phyloP scores from a whole-genome alignment of 2,888 invertebrate genomes.

The Notocelia uddmanniana region DNA sequence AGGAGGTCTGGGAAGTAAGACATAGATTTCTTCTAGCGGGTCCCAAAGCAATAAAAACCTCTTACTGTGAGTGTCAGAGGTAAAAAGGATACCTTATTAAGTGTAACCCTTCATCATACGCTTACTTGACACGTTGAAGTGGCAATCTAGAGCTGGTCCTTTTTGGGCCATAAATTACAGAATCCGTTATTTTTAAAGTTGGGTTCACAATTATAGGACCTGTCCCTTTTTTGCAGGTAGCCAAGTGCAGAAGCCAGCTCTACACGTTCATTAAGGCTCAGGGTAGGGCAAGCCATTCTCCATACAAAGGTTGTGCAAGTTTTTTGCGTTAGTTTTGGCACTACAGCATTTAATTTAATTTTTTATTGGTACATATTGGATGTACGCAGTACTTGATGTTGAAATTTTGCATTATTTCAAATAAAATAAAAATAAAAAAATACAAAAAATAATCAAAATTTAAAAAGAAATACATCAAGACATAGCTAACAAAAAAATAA shows the following conservation, averaged over 20 bases:
- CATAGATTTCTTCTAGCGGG: neutral
- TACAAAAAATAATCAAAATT: no score
- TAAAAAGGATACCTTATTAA: conserved; percentile 32
- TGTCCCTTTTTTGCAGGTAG: neutral
- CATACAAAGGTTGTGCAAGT: no score
- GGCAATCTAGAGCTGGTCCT: conserved; percentile 8
- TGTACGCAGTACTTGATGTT: no score
- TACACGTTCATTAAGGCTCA: no score
- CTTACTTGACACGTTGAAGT: conserved; percentile 17
- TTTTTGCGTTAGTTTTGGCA: no score
- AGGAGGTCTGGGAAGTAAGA: neutral
- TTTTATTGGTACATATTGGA: no score
- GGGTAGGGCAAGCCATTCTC: no score
- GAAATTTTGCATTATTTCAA: no score
- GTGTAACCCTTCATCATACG: conserved; percentile 26
- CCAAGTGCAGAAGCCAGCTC: neutral
- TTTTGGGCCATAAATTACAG: conserved; percentile 3
- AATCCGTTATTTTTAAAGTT: conserved; percentile 5
- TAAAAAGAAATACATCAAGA: no score
- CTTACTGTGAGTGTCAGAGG: conserved; percentile 23
- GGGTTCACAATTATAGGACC: neutral
- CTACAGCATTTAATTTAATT: no score
- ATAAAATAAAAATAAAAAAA: no score
- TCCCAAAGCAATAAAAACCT: conserved; percentile 24
- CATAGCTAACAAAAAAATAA: no score